Percentiles rank a stretch among this genome's conserved stretches.
Evolutionary conservation across 2,113 vertebrate genomes (phyloP).

Genomic region (Cyphotilapia sp.): DNA sequence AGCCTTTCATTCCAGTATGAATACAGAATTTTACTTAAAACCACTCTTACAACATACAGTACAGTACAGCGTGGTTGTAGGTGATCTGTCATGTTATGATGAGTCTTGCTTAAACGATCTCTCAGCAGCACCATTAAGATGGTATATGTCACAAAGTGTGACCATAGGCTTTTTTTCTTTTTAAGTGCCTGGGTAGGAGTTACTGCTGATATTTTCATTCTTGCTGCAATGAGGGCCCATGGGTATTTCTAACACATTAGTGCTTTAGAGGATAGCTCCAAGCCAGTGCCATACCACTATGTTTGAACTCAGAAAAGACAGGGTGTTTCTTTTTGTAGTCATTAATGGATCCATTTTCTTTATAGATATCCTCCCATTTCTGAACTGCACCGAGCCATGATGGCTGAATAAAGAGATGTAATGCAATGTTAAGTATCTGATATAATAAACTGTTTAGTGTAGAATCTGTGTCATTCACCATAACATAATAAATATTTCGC

Average conservation of each 20-base stretch:
- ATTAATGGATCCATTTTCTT: constrained; percentile 8
- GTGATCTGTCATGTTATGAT: neutral
- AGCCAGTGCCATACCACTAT: constrained; percentile 4
- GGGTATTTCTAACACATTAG: constrained; percentile 40
- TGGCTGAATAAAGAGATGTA: constrained; percentile 22
- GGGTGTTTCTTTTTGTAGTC: constrained; percentile 3
- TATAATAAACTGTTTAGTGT: neutral
- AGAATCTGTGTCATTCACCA: neutral
- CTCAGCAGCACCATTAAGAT: constrained; percentile 15
- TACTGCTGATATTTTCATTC: constrained; percentile 24
- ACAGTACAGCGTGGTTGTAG: neutral
- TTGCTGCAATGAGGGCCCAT: constrained; percentile 1
- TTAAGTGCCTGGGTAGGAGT: constrained; percentile 9
- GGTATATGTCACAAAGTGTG: constrained; percentile 19
- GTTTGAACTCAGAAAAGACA: constrained; percentile 33
- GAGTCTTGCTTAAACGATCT: neutral
- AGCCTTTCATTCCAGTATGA: neutral
- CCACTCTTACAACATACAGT: neutral
- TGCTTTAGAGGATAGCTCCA: neutral
- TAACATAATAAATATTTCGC: neutral
- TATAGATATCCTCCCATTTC: constrained; percentile 3
- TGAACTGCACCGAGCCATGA: neutral
- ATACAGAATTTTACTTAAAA: neutral
- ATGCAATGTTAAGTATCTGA: neutral
- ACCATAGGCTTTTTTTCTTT: constrained; percentile 21